These are phyloP conservation scores for Picathartes gymnocephalus DNA, from an alignment of 2,113 vertebrate species.

Conservation along the genomic window DNA sequence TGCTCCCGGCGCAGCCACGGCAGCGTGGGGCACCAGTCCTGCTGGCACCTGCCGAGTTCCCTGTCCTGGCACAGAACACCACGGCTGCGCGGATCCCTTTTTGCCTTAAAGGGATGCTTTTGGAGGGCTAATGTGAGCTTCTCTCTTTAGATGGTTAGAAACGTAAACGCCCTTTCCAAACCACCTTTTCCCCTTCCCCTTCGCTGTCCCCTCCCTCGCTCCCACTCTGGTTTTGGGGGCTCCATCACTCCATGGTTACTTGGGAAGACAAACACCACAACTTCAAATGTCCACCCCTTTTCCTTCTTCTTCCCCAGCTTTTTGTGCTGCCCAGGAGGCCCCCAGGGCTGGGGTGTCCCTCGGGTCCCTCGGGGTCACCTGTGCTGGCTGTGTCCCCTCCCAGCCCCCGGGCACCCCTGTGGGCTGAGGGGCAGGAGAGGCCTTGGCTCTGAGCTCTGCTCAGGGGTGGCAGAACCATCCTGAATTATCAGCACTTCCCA, in stretches of 20 bases:
- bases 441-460: not conserved
- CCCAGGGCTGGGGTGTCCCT: accelerated
- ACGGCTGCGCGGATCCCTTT: not conserved
- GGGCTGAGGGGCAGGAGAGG: not conserved
- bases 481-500: not conserved
- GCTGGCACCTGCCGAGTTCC: not conserved
- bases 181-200: not conserved
- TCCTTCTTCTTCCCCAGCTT: not conserved
- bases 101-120: not conserved
- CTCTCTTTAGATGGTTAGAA: not conserved
- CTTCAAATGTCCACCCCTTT: accelerated
- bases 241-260: not conserved
- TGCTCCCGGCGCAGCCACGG: not conserved
- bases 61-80: not conserved
- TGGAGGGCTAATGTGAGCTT: not conserved
- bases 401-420: not conserved
- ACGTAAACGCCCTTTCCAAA: not conserved
- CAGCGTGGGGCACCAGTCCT: not conserved
- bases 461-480: not conserved
- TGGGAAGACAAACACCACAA: not conserved
- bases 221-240: not conserved
- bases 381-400: not conserved
- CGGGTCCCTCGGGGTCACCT: not conserved
- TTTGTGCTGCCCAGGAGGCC: not conserved
- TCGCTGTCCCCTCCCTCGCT: not conserved